Conservation (phyloP, 2,797 vertebrate genomes). For the Dryobates pubescens region DNA sequence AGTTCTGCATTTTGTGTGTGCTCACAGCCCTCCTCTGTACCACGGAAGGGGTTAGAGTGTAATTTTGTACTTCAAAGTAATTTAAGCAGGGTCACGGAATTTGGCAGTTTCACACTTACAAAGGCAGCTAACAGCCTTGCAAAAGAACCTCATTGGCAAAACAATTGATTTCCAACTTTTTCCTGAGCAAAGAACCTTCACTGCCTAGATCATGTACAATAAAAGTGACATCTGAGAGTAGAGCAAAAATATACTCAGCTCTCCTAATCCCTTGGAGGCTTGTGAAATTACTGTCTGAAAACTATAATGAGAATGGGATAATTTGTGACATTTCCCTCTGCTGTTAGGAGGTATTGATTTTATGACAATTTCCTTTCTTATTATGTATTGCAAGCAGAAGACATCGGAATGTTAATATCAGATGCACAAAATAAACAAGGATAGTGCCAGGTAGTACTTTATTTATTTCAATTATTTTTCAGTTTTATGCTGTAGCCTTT, state of each 20-base stretch:
- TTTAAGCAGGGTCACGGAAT: constrained; percentile 10
- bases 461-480: constrained; percentile 72
- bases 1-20: neutral
- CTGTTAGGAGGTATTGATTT: constrained; percentile 69
- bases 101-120: constrained; percentile 31
- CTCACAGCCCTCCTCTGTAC: neutral
- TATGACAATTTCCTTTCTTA: constrained; percentile 67
- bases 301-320: constrained; percentile 70
- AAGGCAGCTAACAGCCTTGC: neutral
- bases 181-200: constrained; percentile 14
- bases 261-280: constrained; percentile 56
- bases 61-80: constrained; percentile 1
- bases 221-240: constrained; percentile 59
- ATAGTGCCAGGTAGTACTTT: constrained; percentile 57
- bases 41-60: neutral
- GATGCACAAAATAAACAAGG: constrained; percentile 47
- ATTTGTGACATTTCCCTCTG: constrained; percentile 70
- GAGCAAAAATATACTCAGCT: constrained; percentile 40
- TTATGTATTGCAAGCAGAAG: constrained; percentile 46
- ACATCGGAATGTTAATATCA: constrained; percentile 60
- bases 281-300: constrained; percentile 70
- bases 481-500: constrained; percentile 58
- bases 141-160: constrained; percentile 28
- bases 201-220: constrained; percentile 44
- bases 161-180: constrained; percentile 57